Base-by-base conservation (phyloP, 2,888 invertebrate species). In the Sminthurinus aureus region DNA sequence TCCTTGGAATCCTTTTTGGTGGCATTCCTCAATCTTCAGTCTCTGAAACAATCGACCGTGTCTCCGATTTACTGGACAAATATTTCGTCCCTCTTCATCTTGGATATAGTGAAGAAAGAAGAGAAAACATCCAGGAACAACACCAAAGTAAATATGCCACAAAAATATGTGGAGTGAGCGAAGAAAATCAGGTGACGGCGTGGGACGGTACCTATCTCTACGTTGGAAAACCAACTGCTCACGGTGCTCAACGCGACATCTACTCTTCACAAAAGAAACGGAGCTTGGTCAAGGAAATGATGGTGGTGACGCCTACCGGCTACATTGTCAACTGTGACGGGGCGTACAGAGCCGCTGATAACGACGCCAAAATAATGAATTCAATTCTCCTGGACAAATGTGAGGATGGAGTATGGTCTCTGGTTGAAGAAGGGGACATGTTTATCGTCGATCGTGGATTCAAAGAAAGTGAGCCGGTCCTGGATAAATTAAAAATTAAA, bases 171-270 rank as follows among this genome's bases (percentile, higher is more conserved):
- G 2, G 24, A 22, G 38, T 0, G 6, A 20, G 22, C 0, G 22
- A 18, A 0, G 52, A 50, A 13, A 50, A 20, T 15, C 6, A 81
- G 0, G 52, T 79, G 8, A 13, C 51, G 0, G 64, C 79, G 0
- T 18, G 82, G 11, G 85, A 85, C 64, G 82, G 84, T 3, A 82
- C 82, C 0, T 85, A 85, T 52, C 11, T 85, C 0, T 84, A 82
- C 20, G 66, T 75, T 50, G 79, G 84, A 71, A 71, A 71, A 24
- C 71, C 71, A 4, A 13, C 26, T 11, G 26, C 9, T 11, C 26
- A 24, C 4, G 8, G 13, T 13, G 26, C 8, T 0, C 71, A 71
- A 71, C 20, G 24, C 2, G 15, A 24, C 0, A 9, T 71, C 0
- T 71, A 24, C 12, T 24, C 24, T 0, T 0, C 24, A 12, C 71